phyloP scores from a whole-genome alignment of 2,797 vertebrate genomes.

The Clarias fuscus region DNA sequence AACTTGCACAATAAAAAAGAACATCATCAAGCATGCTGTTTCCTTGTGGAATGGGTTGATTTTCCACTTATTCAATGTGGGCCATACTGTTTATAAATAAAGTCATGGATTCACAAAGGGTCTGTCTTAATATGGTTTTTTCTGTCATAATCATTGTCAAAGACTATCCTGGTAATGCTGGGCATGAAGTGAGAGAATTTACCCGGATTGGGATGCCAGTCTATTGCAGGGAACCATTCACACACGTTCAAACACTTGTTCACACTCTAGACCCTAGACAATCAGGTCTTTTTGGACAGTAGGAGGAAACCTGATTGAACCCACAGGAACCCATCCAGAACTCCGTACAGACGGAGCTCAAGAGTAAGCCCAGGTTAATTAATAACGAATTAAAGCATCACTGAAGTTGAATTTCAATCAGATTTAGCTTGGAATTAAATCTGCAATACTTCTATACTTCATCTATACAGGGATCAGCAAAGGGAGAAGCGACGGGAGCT shows the following conservation, averaged over 20 bases:
- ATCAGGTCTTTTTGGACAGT: neutral
- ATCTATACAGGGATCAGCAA: slow-evolving; percentile 73
- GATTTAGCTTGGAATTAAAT: neutral
- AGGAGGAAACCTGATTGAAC: neutral
- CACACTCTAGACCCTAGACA: neutral
- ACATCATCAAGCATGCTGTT: neutral
- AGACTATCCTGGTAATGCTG: neutral
- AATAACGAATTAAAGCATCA: neutral
- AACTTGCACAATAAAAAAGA: neutral
- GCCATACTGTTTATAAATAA: neutral
- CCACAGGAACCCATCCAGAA: neutral
- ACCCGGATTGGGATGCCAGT: neutral
- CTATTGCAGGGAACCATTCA: neutral
- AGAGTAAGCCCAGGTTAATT: neutral
- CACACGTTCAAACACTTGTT: neutral
- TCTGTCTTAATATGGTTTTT: neutral
- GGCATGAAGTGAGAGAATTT: neutral
- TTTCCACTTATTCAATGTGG: neutral
- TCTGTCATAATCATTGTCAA: neutral
- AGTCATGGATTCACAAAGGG: neutral
- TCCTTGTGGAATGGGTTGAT: neutral
- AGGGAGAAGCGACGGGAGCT: slow-evolving; percentile 93
- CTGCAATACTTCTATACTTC: neutral
- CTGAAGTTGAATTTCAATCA: neutral
- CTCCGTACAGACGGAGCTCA: neutral